Evolutionary conservation across 2,113 vertebrate species (phyloP).

Genomic region (Onychorhynchus coronatus): DNA sequence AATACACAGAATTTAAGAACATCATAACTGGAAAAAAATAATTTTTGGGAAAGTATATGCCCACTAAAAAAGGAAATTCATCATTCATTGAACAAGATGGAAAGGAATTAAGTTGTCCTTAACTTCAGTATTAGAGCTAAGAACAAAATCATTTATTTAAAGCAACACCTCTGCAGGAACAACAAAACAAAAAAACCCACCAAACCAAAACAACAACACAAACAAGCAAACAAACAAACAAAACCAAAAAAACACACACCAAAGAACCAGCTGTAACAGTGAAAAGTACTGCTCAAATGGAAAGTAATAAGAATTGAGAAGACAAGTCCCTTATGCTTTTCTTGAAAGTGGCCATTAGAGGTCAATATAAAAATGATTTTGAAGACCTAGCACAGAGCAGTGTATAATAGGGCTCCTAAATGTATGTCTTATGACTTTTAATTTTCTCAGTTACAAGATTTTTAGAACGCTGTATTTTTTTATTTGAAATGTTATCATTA

Average conservation of each 20-base stretch:
- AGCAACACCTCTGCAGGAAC: rapidly evolving
- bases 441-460: not conserved
- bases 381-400: rapidly evolving
- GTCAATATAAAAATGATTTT: not conserved
- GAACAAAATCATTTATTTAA: not conserved
- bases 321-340: not conserved
- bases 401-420: not conserved
- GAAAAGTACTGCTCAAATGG: not conserved
- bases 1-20: not conserved
- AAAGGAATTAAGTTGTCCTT: not conserved
- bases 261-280: not conserved
- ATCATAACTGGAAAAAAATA: not conserved
- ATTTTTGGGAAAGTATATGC: rapidly evolving
- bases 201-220: not conserved
- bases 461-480: not conserved
- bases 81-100: not conserved
- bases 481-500: not conserved
- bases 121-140: not conserved
- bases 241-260: too few species aligned
- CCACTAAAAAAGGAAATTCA: not conserved
- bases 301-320: not conserved
- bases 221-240: too few species aligned
- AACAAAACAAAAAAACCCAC: not conserved
- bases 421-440: rapidly evolving
- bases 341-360: not conserved